A percentile compares a stretch with the other conserved stretches of the same genome.
phyloP scores from a whole-genome alignment of 2,888 invertebrate genomes.

The Dyspetes luteomarginatus region DNA sequence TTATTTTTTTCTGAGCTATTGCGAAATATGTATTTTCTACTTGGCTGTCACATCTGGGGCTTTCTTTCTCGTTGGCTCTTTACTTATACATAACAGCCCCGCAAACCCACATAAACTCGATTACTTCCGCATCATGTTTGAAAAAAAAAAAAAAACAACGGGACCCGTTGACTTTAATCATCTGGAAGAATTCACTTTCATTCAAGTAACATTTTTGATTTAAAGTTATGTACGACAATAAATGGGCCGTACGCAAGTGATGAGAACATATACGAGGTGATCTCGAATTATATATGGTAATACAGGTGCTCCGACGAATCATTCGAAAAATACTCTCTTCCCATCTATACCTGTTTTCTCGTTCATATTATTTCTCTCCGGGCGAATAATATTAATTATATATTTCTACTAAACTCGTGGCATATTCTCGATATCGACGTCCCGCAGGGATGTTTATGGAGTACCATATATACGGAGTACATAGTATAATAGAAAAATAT shows the following conservation, averaged over 20 bases:
- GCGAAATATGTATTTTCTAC: conserved; percentile 46
- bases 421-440: background rate
- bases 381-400: background rate
- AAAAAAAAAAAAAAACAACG: background rate
- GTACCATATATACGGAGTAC: too few relatives aligned
- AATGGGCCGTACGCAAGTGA: background rate
- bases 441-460: too few relatives aligned
- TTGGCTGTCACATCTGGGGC: background rate
- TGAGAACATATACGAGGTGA: background rate
- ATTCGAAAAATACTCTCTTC: conserved; percentile 30
- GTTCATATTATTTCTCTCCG: conserved; percentile 22
- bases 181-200: conserved; percentile 73
- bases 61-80: conserved; percentile 7
- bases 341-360: conserved; percentile 32
- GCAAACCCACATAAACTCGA: conserved; percentile 1
- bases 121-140: conserved; percentile 29
- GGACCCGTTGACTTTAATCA: conserved; percentile 29
- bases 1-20: conserved; percentile 25
- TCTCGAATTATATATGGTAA: background rate
- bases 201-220: conserved; percentile 46
- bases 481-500: too few relatives aligned
- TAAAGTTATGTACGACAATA: conserved; percentile 1
- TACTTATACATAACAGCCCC: too few relatives aligned
- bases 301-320: conserved; percentile 50
- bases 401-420: background rate